These are phyloP conservation scores for Aphidius gifuensis DNA, from an alignment of 1,140 invertebrate genomes.

Conservation along the genomic window DNA sequence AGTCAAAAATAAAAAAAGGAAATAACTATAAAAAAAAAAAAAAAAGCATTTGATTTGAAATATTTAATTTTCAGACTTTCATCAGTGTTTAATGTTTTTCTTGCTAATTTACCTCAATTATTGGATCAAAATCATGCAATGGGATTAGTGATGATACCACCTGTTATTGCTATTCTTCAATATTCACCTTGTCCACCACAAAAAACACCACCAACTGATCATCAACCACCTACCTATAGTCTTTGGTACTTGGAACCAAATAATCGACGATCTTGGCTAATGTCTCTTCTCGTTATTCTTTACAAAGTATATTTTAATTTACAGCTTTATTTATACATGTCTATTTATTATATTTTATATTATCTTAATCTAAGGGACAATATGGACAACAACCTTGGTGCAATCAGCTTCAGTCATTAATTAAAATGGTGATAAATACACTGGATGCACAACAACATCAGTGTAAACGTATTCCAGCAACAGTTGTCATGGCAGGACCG, in stretches of 20 bases:
- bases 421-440: constrained; percentile 92
- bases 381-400: constrained; percentile 81
- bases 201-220: constrained; percentile 48
- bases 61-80: constrained; percentile 64
- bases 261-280: constrained; percentile 86
- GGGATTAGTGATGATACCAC: constrained; percentile 81
- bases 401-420: constrained; percentile 74
- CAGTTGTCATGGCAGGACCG: constrained; percentile 67
- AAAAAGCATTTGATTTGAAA: neutral
- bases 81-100: constrained; percentile 92
- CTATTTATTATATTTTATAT: no score
- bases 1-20: no score
- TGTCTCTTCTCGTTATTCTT: constrained; percentile 87
- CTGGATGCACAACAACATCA: constrained; percentile 87
- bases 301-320: constrained; percentile 74
- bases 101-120: constrained; percentile 89
- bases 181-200: constrained; percentile 76
- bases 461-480: constrained; percentile 76
- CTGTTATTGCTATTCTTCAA: constrained; percentile 81
- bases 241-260: constrained; percentile 85
- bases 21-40: no score
- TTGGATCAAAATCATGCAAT: constrained; percentile 92
- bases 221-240: constrained; percentile 70
- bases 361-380: no score
- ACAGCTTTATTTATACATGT: constrained; percentile 11